Conservation (phyloP, 2,888 invertebrate genomes). For the Drosophila meridionalis region DNA sequence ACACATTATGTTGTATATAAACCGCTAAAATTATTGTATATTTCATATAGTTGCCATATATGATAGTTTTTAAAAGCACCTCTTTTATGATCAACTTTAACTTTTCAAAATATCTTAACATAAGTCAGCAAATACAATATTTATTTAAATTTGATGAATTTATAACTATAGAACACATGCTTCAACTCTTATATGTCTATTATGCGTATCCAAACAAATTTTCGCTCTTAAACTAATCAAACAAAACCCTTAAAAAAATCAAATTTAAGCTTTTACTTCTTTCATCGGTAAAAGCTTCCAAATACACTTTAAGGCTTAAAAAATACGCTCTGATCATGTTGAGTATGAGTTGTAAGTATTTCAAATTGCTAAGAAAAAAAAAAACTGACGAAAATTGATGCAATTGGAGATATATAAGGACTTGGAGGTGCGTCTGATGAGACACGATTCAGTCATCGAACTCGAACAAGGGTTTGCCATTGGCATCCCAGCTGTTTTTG, state of each 20-base stretch:
- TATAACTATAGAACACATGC: background rate
- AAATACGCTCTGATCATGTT: constrained; percentile 36
- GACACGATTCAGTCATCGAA: constrained; percentile 60
- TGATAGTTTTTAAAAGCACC: background rate
- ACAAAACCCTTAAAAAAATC: background rate
- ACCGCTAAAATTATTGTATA: background rate
- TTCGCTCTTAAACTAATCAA: background rate
- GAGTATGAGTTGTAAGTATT: constrained; percentile 28
- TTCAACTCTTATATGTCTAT: background rate
- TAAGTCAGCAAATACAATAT: background rate
- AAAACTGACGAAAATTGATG: constrained; percentile 8
- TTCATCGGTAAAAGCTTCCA: background rate
- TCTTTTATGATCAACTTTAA: background rate
- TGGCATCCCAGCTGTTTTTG: constrained; percentile 69
- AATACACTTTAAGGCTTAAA: constrained; percentile 18
- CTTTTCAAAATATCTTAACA: background rate
- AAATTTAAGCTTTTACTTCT: background rate
- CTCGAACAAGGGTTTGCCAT: constrained; percentile 68
- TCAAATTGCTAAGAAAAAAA: background rate
- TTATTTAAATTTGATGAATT: background rate
- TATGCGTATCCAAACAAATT: background rate
- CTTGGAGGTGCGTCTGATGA: background rate
- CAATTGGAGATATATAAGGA: constrained; percentile 5
- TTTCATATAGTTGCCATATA: background rate
- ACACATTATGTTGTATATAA: background rate